Evolutionary conservation across 1,140 invertebrate genomes (phyloP), one percentile per base, ranked within the genome.

Genomic region (Halesus radiatus): DNA sequence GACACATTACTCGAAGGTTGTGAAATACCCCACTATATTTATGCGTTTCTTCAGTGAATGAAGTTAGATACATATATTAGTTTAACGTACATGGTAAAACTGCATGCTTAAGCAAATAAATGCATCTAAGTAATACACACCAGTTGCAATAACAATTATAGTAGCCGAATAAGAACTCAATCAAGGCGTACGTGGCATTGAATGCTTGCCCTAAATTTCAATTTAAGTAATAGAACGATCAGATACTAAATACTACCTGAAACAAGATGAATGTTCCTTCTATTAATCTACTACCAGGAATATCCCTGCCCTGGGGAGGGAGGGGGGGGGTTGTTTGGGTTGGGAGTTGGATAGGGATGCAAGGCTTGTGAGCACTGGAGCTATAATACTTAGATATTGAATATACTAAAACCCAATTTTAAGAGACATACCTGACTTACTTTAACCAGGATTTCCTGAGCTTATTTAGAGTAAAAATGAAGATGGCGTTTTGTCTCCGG

Each of bases 271-370:
- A 79, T 72, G 77, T 73, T 58, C 26, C 53, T 23, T 58, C 77
- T 54, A 73, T 79, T 79, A 79, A 79, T 79, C 54, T 54, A 6
- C 62, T 64, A 76, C 74, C n/a, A 76, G 58, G 52, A 50, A 60
- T 76, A 76, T 50, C 29, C 20, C 32, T 52, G 13, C 58, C 10
- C 16, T 45, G 7, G 22, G 8, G 15, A 10, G 23, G 10, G 6
- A n/a, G 1, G 22, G 15, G 10, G 58, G 1, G 15, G 37, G 37
- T 0, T 60, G 20, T 3, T 7, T 13, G 23, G 13, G 20, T 7
- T 20, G 23, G 20, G 22, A 3, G 15, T 23, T 26, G 22, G n/a
- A 26, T 0, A 23, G 58, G 3, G 4, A 26, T 60, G 58, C 20
- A 60, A 60, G 18, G 3, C 56, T 32, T 6, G 32, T 32, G 32